These are phyloP conservation scores for Corydoras sp. DNA, from an alignment of 2,113 vertebrate genomes.

Conservation along the genomic window DNA sequence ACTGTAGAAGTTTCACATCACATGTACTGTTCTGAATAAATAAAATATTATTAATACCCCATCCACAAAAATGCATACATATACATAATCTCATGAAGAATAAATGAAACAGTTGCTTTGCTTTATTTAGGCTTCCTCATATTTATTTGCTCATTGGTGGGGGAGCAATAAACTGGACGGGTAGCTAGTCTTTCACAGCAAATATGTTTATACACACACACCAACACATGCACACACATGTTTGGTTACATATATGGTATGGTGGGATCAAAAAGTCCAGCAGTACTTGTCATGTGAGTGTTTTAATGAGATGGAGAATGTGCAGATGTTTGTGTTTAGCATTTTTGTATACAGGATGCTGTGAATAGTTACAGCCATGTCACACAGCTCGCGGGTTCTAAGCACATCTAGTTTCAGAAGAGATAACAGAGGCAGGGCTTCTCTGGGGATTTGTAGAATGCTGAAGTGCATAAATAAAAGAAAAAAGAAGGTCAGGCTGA, in stretches of 20 bases:
- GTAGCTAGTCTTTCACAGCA: no score
- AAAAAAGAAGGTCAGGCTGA: neutral
- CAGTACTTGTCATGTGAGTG: neutral
- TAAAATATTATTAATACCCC: neutral
- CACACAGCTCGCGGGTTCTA: conserved; percentile 32
- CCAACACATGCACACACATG: no score
- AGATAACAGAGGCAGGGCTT: conserved; percentile 24
- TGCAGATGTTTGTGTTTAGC: conserved; percentile 4
- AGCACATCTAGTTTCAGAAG: conserved; percentile 23
- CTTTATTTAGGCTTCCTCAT: no score
- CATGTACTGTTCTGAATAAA: neutral
- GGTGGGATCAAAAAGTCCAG: no score
- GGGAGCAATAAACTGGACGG: no score
- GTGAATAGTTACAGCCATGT: conserved; percentile 37
- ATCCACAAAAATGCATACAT: no score
- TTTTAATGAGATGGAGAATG: neutral
- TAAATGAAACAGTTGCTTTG: no score
- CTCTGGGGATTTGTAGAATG: conserved; percentile 36
- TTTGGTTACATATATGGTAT: no score
- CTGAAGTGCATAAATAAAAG: conserved; percentile 24
- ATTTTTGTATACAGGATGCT: conserved; percentile 3
- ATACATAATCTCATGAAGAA: no score
- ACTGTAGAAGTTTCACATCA: neutral
- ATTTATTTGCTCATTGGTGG: no score
- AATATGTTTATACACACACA: no score